Conservation (phyloP, 1,140 invertebrate species). For the Druon quercuslanigerum region DNA sequence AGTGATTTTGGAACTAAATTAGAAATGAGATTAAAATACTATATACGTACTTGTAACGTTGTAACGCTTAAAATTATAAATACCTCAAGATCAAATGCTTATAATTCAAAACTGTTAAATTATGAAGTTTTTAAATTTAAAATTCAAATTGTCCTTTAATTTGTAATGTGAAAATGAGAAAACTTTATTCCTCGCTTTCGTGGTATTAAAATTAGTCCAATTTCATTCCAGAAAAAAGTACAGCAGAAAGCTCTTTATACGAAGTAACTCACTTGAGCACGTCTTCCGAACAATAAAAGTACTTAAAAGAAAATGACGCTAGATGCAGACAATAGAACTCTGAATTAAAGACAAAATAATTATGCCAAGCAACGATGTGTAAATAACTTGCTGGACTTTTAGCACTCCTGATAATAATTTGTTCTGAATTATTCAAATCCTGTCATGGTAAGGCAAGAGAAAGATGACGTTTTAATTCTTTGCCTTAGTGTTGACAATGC, state of each 20-base stretch:
- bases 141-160: background rate
- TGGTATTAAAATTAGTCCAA: background rate
- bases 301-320: constrained; percentile 14
- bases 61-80: too few relatives aligned
- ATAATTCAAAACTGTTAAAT: too few relatives aligned
- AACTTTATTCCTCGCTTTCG: constrained; percentile 3
- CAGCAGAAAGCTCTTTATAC: background rate
- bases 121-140: too few relatives aligned
- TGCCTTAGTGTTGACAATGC: constrained; percentile 54
- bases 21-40: too few relatives aligned
- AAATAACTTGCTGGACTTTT: background rate
- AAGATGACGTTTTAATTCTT: constrained; percentile 65
- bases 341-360: constrained; percentile 19
- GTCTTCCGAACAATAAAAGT: constrained; percentile 27
- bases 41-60: too few relatives aligned
- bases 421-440: constrained; percentile 3
- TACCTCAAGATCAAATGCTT: too few relatives aligned
- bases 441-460: background rate
- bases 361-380: background rate
- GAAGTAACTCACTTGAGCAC: constrained; percentile 27
- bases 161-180: background rate
- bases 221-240: constrained; percentile 12
- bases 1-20: too few relatives aligned
- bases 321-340: constrained; percentile 18
- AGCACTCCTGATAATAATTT: constrained; percentile 23